These are phyloP conservation scores for Junco hyemalis DNA, from an alignment of 2,113 vertebrate genomes.

Conservation along the genomic window DNA sequence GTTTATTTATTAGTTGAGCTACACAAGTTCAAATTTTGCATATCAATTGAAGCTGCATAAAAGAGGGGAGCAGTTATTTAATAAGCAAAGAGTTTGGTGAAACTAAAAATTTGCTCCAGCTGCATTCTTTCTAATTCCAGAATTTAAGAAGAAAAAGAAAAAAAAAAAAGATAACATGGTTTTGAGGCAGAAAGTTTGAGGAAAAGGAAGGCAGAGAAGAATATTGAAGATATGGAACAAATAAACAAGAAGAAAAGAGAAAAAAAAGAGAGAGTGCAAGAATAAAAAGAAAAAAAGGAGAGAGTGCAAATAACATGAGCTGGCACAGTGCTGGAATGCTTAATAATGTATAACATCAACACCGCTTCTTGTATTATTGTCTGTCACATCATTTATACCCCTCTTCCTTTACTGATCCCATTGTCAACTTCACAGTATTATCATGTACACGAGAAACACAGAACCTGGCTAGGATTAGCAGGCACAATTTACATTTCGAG, in stretches of 20 bases:
- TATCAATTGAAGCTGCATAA: neutral
- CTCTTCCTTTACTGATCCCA: neutral
- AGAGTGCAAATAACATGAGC: neutral
- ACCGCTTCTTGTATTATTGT: neutral
- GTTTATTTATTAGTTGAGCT: neutral
- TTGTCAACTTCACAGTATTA: neutral
- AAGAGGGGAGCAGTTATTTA: neutral
- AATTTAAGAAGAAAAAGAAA: neutral
- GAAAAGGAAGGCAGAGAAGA: neutral
- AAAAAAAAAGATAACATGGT: neutral
- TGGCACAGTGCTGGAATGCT: neutral
- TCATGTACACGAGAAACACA: neutral
- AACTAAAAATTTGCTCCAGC: neutral
- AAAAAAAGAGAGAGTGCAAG: neutral
- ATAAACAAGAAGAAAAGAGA: neutral
- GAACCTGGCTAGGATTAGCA: neutral
- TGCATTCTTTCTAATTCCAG: neutral
- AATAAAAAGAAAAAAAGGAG: neutral
- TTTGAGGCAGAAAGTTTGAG: neutral
- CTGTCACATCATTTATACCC: neutral
- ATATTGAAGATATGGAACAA: neutral
- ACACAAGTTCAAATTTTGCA: neutral
- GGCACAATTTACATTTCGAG: neutral
- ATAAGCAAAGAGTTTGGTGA: neutral
- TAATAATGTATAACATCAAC: neutral